Conservation (phyloP, 92 coral and sea anemone species). For the Galaxea fascicularis region DNA sequence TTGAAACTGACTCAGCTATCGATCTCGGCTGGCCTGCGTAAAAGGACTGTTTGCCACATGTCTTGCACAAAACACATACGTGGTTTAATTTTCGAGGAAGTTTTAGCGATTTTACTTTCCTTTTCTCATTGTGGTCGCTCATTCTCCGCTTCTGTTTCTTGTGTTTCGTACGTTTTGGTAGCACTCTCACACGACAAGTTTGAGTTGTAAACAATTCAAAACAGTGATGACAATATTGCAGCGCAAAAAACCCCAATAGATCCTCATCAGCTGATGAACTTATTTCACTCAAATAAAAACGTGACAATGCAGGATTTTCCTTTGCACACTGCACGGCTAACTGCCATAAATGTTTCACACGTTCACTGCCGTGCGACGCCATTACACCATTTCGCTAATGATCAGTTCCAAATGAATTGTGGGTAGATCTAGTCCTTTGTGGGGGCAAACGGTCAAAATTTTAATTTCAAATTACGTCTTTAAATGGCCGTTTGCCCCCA, state of each 20-base stretch:
- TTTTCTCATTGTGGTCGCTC: not conserved
- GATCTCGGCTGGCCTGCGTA: constrained; percentile 15
- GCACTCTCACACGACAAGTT: constrained; percentile 58
- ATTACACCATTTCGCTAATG: too few relatives aligned
- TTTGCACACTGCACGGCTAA: constrained; percentile 72
- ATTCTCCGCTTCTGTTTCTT: constrained; percentile 6
- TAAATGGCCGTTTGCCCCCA: too few relatives aligned
- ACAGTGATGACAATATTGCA: constrained; percentile 68
- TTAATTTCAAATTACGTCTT: too few relatives aligned
- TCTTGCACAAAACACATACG: constrained; percentile 20
- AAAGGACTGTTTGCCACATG: constrained; percentile 29
- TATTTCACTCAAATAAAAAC: constrained; percentile 63
- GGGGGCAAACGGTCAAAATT: too few relatives aligned
- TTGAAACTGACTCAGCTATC: not conserved
- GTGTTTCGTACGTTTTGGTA: constrained; percentile 52
- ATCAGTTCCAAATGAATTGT: too few relatives aligned
- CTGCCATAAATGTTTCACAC: constrained; percentile 67
- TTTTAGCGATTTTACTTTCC: not conserved
- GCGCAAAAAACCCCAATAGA: not conserved
- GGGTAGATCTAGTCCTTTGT: too few relatives aligned
- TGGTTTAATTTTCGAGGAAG: constrained; percentile 27
- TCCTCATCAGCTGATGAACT: constrained; percentile 1
- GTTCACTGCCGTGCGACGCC: constrained; percentile 10
- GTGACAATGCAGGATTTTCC: constrained; percentile 72
- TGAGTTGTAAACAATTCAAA: constrained; percentile 49